Evolutionary conservation across 2,113 vertebrate species (phyloP).

Genomic region (Eonycteris spelaea): DNA sequence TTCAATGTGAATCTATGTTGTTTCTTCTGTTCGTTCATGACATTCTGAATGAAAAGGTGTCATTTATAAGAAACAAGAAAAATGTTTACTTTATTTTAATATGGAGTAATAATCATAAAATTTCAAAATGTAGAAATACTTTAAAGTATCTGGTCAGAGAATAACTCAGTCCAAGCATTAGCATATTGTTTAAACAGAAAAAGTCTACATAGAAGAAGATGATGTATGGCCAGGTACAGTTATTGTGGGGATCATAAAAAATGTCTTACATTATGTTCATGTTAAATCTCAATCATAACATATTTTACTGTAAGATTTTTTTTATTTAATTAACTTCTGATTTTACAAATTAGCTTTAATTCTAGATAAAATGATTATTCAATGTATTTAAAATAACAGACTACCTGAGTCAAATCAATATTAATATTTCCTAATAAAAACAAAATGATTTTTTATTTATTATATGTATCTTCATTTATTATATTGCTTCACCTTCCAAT

Average conservation of each 20-base stretch:
- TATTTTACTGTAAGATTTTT: slow-evolving; percentile 3
- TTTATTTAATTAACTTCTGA: slow-evolving; percentile 61
- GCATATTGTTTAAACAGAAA: not conserved
- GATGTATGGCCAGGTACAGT: not conserved
- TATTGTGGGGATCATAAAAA: not conserved
- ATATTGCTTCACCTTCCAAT: not conserved
- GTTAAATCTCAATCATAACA: slow-evolving; percentile 42
- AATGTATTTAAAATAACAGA: slow-evolving; percentile 53
- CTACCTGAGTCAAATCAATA: slow-evolving; percentile 43
- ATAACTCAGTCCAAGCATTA: not conserved
- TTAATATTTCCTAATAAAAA: slow-evolving; percentile 59
- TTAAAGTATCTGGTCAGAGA: not conserved
- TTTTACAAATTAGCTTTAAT: slow-evolving; percentile 61
- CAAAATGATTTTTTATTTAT: slow-evolving; percentile 40
- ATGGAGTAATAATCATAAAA: not conserved
- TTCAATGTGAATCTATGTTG: not conserved
- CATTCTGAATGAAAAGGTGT: slow-evolving; percentile 3
- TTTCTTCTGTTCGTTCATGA: not conserved
- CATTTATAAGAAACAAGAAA: not conserved
- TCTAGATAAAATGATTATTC: slow-evolving; percentile 47
- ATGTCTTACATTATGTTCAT: not conserved
- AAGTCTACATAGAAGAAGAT: not conserved
- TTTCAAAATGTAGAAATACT: not conserved
- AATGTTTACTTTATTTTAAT: slow-evolving; percentile 29
- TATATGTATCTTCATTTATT: slow-evolving; percentile 39